phyloP scores from a whole-genome alignment of 2,113 vertebrate genomes.

The Cacatua alba region DNA sequence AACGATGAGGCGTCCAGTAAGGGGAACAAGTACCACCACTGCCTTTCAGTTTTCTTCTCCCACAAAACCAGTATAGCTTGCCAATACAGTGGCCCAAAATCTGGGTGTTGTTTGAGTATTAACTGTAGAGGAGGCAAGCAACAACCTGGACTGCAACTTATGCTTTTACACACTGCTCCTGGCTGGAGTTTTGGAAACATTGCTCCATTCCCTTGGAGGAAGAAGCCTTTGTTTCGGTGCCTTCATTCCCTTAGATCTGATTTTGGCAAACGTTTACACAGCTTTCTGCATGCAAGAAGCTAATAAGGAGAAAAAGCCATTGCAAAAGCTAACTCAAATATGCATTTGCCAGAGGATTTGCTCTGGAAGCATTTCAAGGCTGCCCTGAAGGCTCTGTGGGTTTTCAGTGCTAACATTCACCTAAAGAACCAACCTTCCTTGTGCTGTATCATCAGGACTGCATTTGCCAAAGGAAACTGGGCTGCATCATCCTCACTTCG shows the following conservation, averaged over 20 bases:
- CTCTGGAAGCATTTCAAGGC: neutral
- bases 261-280: neutral
- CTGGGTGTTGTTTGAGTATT: neutral
- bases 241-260: neutral
- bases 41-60: neutral
- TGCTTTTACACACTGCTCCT: neutral
- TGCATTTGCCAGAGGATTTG: neutral
- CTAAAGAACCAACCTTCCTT: neutral
- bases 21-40: neutral
- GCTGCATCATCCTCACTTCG: neutral
- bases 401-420: neutral
- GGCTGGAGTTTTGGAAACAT: neutral
- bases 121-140: neutral
- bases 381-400: neutral
- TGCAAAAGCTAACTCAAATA: neutral
- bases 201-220: neutral
- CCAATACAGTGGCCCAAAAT: neutral
- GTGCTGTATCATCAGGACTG: neutral
- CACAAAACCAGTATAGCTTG: neutral
- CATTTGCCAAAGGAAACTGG: neutral
- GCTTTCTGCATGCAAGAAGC: neutral
- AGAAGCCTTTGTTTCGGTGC: accelerated
- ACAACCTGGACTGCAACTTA: neutral
- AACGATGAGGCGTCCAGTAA: neutral
- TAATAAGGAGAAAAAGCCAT: neutral